Conservation (phyloP, 2,888 invertebrate genomes). For the Leptinotarsa haldemani region DNA sequence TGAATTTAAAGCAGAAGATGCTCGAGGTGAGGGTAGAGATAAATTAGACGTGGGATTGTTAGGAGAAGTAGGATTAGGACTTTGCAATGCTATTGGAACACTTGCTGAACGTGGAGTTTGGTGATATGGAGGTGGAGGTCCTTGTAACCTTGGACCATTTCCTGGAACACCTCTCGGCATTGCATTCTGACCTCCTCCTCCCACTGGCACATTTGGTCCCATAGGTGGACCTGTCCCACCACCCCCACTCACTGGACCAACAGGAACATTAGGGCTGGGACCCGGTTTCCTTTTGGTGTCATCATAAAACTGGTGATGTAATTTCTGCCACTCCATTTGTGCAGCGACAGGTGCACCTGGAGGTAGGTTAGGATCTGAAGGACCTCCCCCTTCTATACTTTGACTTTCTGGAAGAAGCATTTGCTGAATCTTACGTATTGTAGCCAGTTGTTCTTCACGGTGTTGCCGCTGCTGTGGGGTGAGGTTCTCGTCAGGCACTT, state of each 20-base stretch:
- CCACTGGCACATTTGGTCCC: conserved; percentile 42
- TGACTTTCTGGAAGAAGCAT: conserved; percentile 88
- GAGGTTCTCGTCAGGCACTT: conserved; percentile 95
- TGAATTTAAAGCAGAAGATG: conserved; percentile 77
- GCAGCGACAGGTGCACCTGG: conserved; percentile 66
- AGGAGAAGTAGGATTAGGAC: conserved; percentile 79
- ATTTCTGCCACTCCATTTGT: conserved; percentile 91
- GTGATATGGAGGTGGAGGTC: conserved; percentile 84
- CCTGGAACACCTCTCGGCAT: conserved; percentile 59
- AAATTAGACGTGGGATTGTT: conserved; percentile 78
- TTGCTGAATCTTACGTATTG: conserved; percentile 91
- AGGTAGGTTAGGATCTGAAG: conserved; percentile 40
- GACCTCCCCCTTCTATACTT: conserved; percentile 57
- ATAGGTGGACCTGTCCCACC: conserved; percentile 45
- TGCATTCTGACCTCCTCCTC: conserved; percentile 43
- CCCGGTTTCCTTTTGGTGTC: conserved; percentile 69
- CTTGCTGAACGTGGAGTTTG: conserved; percentile 80
- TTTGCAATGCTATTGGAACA: conserved; percentile 79
- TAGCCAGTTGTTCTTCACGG: conserved; percentile 92
- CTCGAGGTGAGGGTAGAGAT: conserved; percentile 80
- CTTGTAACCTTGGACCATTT: conserved; percentile 71
- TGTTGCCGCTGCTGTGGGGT: conserved; percentile 96
- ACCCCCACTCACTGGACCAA: conserved; percentile 54
- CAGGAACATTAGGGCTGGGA: conserved; percentile 58
- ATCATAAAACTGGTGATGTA: conserved; percentile 89